Evolutionary conservation across 2,888 invertebrate genomes (phyloP).

Genomic region (Idaea dimidiata): DNA sequence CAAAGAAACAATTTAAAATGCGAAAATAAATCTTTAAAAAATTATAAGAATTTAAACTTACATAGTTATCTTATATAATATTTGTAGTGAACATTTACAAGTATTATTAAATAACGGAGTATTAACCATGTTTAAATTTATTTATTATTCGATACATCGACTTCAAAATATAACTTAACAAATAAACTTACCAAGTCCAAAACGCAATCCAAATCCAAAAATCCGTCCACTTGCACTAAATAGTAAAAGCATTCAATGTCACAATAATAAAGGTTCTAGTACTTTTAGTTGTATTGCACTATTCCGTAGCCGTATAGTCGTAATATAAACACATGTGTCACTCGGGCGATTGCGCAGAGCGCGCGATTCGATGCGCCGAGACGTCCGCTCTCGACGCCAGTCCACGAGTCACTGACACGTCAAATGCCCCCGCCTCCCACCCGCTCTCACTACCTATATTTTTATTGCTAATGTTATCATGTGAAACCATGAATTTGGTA

Average conservation of each 20-base stretch:
- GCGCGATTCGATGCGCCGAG: slow-evolving; percentile 36
- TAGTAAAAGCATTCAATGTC: slow-evolving; percentile 33
- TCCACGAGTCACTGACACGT: slow-evolving; percentile 70
- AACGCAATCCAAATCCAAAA: slow-evolving; percentile 74
- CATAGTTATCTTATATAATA: too few species aligned
- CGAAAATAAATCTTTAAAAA: too few species aligned
- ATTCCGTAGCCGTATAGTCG: slow-evolving; percentile 8
- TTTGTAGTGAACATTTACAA: too few species aligned
- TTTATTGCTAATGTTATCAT: slow-evolving; percentile 65
- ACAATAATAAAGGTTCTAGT: neutral
- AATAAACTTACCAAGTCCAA: slow-evolving; percentile 64
- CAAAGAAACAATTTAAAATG: too few species aligned
- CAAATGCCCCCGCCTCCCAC: slow-evolving; percentile 48
- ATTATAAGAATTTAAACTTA: too few species aligned
- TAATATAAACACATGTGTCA: slow-evolving; percentile 60
- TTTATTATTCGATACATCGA: slow-evolving; percentile 2
- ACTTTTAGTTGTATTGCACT: slow-evolving; percentile 6
- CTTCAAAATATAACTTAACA: slow-evolving; percentile 11
- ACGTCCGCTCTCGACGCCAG: slow-evolving; percentile 51
- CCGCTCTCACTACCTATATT: slow-evolving; percentile 57
- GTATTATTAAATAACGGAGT: too few species aligned
- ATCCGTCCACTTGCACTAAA: slow-evolving; percentile 63
- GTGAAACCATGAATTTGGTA: slow-evolving; percentile 66
- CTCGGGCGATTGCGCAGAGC: slow-evolving; percentile 45
- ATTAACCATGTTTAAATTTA: neutral